phyloP scores from a whole-genome alignment of 2,888 invertebrate genomes.

The Trissoscelio sp. region DNA sequence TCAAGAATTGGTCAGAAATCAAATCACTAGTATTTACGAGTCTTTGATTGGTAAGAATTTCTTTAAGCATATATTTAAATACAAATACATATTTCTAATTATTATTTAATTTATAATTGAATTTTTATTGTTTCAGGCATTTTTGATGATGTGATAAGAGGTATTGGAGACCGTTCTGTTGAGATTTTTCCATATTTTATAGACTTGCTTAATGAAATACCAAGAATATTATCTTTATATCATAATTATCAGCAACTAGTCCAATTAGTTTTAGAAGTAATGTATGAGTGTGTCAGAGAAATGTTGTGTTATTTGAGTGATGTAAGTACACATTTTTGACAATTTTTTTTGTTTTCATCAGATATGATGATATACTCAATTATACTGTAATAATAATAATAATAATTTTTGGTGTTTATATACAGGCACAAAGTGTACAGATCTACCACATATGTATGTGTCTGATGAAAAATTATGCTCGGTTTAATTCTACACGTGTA shows the following conservation, averaged over 20 bases:
- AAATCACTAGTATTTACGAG: conserved; percentile 90
- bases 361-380: too few species aligned
- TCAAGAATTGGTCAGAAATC: conserved; percentile 87
- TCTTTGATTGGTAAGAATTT: conserved; percentile 86
- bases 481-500: conserved; percentile 87
- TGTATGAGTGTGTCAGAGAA: conserved; percentile 89
- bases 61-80: too few species aligned
- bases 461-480: conserved; percentile 88
- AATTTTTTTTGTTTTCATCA: conserved; percentile 67
- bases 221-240: conserved; percentile 89
- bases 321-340: conserved; percentile 26
- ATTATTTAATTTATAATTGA: too few species aligned
- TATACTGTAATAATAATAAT: too few species aligned
- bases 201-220: conserved; percentile 87
- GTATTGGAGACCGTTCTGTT: conserved; percentile 83
- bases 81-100: too few species aligned
- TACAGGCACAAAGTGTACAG: conserved; percentile 86
- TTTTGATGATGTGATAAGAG: conserved; percentile 85
- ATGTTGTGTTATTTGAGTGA: conserved; percentile 80
- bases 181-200: conserved; percentile 86
- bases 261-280: conserved; percentile 89
- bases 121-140: conserved; percentile 84
- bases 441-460: conserved; percentile 88
- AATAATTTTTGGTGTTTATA: too few species aligned
- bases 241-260: conserved; percentile 92